Conservation (phyloP, 2,888 invertebrate genomes). For the Laspeyria flexula region DNA sequence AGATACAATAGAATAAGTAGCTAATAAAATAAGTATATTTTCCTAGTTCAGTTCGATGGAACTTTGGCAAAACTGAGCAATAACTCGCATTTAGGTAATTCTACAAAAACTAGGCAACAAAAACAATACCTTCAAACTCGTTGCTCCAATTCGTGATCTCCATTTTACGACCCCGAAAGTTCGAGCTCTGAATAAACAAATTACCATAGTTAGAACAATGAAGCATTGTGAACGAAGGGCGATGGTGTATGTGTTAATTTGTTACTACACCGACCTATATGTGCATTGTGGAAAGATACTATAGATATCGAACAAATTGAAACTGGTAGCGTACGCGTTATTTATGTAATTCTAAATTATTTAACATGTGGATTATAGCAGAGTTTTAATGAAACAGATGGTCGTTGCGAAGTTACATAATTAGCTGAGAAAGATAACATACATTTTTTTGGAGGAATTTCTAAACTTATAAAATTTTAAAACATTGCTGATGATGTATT, state of each 20-base stretch:
- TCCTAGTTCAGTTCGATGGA: too few species aligned
- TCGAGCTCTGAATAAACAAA: constrained; percentile 44
- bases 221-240: constrained; percentile 50
- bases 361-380: neutral
- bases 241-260: constrained; percentile 59
- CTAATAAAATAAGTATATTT: too few species aligned
- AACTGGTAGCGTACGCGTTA: constrained; percentile 14
- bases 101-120: constrained; percentile 9
- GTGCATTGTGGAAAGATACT: constrained; percentile 38
- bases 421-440: neutral
- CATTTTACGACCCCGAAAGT: constrained; percentile 45
- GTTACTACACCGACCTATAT: constrained; percentile 50
- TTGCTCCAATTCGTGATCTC: constrained; percentile 40
- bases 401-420: neutral
- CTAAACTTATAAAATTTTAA: too few species aligned
- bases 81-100: neutral
- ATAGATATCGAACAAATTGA: constrained; percentile 25
- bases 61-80: too few species aligned
- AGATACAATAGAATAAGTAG: too few species aligned
- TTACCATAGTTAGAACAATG: constrained; percentile 61
- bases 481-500: too few species aligned
- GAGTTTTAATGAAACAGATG: neutral
- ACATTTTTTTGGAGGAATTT: neutral
- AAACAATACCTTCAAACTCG: constrained; percentile 10
- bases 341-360: neutral